Conservation (phyloP, 2,888 invertebrate genomes). For the Spodoptera littoralis region DNA sequence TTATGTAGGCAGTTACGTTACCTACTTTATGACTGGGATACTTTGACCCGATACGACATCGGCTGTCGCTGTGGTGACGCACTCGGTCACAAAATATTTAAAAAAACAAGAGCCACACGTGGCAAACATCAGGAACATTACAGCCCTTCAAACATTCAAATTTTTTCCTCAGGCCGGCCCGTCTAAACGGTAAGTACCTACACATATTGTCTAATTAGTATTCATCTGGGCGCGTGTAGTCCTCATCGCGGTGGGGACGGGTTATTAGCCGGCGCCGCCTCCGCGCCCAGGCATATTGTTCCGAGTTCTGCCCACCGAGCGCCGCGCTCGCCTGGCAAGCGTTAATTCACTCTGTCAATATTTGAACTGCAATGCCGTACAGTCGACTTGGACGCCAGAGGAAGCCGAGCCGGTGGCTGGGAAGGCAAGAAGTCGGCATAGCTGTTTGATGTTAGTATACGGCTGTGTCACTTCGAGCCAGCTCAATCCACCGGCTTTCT, state of each 20-base stretch:
- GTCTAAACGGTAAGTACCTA: constrained; percentile 73
- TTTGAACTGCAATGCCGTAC: constrained; percentile 76
- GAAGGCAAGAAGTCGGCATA: constrained; percentile 97
- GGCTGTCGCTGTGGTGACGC: constrained; percentile 31
- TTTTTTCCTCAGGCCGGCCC: constrained; percentile 56
- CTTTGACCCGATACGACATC: constrained; percentile 31
- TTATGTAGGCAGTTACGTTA: background rate
- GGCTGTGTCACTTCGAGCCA: constrained; percentile 96
- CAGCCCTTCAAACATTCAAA: constrained; percentile 54
- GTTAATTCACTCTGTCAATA: constrained; percentile 82
- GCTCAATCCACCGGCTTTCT: constrained; percentile 90
- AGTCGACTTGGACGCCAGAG: constrained; percentile 69
- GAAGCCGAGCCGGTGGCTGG: constrained; percentile 87
- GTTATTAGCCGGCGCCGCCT: constrained; percentile 89
- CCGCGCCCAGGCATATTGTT: constrained; percentile 88
- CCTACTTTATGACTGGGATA: constrained; percentile 17
- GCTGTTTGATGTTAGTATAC: constrained; percentile 92
- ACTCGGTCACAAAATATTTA: constrained; percentile 6
- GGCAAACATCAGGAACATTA: constrained; percentile 33
- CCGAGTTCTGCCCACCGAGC: constrained; percentile 85
- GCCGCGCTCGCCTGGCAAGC: constrained; percentile 80
- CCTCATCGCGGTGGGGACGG: constrained; percentile 88
- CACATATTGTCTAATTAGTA: constrained; percentile 86
- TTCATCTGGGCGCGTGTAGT: constrained; percentile 88
- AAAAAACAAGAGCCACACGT: constrained; percentile 33